Conservation (phyloP, 2,797 vertebrate species). For the Fringilla coelebs region DNA sequence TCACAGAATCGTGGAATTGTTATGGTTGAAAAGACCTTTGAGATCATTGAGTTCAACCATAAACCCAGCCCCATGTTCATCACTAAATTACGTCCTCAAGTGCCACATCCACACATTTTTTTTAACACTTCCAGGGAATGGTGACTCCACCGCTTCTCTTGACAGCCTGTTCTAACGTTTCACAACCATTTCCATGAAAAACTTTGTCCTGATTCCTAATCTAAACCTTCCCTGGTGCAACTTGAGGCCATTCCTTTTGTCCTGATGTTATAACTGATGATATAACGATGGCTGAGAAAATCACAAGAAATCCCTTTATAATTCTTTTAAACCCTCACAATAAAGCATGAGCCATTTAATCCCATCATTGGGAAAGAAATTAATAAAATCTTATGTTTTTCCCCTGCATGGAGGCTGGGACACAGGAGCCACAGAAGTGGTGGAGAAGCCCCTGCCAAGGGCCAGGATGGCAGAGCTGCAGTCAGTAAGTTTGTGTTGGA, state of each 20-base stretch:
- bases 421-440: neutral
- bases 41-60: neutral
- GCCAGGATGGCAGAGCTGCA: neutral
- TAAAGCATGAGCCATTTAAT: neutral
- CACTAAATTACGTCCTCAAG: neutral
- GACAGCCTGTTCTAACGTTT: neutral
- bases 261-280: accelerated
- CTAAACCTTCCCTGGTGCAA: neutral
- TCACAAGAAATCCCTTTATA: neutral
- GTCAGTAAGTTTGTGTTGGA: neutral
- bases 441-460: accelerated
- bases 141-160: neutral
- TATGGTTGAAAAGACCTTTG: neutral
- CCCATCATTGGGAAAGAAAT: neutral
- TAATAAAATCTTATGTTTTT: neutral
- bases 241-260: neutral
- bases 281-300: neutral
- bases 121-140: neutral
- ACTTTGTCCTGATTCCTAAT: neutral
- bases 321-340: neutral
- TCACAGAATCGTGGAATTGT: neutral
- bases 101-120: neutral
- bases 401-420: neutral
- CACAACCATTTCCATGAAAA: neutral
- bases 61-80: neutral